Conservation (phyloP, 2,888 invertebrate genomes). For the Oligia strigilis region DNA sequence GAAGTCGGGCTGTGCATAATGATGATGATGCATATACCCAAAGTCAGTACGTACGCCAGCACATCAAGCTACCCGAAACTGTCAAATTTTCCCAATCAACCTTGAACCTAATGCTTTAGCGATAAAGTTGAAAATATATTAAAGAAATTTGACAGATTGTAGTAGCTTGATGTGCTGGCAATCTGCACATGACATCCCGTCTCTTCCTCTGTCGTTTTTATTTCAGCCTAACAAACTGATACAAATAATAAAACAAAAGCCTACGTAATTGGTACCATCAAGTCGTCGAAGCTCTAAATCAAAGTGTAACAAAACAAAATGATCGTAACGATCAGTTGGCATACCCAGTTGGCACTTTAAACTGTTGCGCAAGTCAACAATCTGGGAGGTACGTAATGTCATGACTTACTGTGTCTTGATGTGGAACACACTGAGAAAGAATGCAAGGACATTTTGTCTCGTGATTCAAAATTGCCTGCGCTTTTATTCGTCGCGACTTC, state of each 20-base stretch:
- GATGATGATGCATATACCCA: background rate
- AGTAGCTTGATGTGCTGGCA: no score
- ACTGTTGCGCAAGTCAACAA: slow-evolving; percentile 61
- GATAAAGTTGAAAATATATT: no score
- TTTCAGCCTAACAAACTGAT: background rate
- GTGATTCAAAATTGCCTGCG: background rate
- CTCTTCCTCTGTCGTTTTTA: background rate
- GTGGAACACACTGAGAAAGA: slow-evolving; percentile 24
- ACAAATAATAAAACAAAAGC: background rate
- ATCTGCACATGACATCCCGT: no score
- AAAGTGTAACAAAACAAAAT: slow-evolving; percentile 58
- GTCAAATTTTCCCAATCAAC: no score
- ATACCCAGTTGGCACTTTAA: slow-evolving; percentile 61
- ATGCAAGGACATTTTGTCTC: background rate
- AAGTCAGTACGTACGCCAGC: background rate
- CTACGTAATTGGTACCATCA: background rate
- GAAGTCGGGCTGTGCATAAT: no score
- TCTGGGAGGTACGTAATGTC: slow-evolving; percentile 55
- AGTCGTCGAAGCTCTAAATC: slow-evolving; percentile 36
- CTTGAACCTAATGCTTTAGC: no score
- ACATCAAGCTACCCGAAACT: no score
- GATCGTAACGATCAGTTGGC: slow-evolving; percentile 55
- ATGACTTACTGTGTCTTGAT: slow-evolving; percentile 42
- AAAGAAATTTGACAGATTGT: no score
- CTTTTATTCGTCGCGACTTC: background rate